phyloP scores from a whole-genome alignment of 2,113 vertebrate species.

The Laticauda laticaudata region DNA sequence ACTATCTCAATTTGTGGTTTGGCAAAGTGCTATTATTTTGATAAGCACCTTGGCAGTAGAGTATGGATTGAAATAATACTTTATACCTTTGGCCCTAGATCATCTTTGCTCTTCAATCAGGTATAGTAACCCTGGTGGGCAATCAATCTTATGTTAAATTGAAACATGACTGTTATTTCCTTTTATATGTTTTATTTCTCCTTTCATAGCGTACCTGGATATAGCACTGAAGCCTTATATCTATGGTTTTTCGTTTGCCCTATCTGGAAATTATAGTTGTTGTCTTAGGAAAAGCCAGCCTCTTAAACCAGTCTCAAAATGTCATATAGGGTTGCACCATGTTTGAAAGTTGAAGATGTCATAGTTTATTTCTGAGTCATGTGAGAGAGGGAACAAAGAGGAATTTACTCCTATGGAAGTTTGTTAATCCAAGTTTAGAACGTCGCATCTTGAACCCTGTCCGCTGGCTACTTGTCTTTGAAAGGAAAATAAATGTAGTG shows the following conservation, averaged over 20 bases:
- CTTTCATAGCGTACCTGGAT: neutral
- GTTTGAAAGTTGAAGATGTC: neutral
- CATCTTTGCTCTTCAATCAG: neutral
- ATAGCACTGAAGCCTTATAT: neutral
- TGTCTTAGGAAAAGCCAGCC: neutral
- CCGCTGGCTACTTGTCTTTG: neutral
- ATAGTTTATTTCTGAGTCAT: neutral
- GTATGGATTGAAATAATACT: neutral
- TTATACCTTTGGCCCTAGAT: neutral
- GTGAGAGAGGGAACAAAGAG: neutral
- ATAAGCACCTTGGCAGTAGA: neutral
- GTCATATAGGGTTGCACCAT: neutral
- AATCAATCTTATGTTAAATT: neutral
- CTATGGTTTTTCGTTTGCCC: neutral
- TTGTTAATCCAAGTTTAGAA: neutral
- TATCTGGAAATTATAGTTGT: neutral
- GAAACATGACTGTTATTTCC: neutral
- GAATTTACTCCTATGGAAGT: neutral
- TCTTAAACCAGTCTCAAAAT: neutral
- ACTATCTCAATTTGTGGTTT: neutral
- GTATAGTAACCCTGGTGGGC: neutral
- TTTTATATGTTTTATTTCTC: neutral
- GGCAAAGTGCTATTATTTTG: neutral
- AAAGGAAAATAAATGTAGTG: neutral
- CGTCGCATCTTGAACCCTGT: neutral